A percentile compares a stretch with the other conserved stretches of the same genome.
Evolutionary conservation across 2,797 vertebrate species (phyloP).

Genomic region (Scarus forsteni): DNA sequence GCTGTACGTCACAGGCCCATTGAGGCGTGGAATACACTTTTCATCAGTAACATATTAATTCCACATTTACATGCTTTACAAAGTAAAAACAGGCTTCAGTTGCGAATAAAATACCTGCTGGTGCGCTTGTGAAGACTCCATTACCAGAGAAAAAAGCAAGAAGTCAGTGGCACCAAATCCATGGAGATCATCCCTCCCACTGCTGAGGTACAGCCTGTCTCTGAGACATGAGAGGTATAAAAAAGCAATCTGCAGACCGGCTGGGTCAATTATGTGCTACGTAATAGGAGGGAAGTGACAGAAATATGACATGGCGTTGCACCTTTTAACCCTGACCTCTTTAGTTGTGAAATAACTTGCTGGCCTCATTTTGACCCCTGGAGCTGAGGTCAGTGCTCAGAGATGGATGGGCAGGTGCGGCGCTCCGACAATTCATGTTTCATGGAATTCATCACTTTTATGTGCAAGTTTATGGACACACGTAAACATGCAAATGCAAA

Average conservation of each 20-base stretch:
- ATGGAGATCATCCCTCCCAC: slow-evolving; percentile 38
- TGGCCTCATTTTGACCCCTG: slow-evolving; percentile 50
- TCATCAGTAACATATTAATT: slow-evolving; percentile 19
- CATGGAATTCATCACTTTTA: slow-evolving; percentile 47
- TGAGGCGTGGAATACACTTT: slow-evolving; percentile 14
- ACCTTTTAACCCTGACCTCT: slow-evolving; percentile 60
- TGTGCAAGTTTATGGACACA: slow-evolving; percentile 12
- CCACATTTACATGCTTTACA: slow-evolving; percentile 2
- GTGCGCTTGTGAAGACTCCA: slow-evolving; percentile 21
- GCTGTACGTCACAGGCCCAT: slow-evolving; percentile 18
- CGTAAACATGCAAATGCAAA: background rate
- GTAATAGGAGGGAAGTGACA: slow-evolving; percentile 47
- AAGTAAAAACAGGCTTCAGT: slow-evolving; percentile 2
- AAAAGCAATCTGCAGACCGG: slow-evolving; percentile 51
- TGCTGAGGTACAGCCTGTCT: slow-evolving; percentile 43
- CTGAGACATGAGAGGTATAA: slow-evolving; percentile 49
- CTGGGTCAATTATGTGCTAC: slow-evolving; percentile 48
- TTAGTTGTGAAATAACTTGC: slow-evolving; percentile 53
- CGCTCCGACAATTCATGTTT: slow-evolving; percentile 4
- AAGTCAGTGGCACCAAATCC: slow-evolving; percentile 26
- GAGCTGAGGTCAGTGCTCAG: slow-evolving; percentile 28
- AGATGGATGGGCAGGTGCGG: slow-evolving; percentile 46
- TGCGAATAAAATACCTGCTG: slow-evolving; percentile 17
- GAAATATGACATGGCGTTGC: slow-evolving; percentile 57
- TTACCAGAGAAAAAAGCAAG: slow-evolving; percentile 11